Conservation (phyloP, 2,888 invertebrate species). For the Catocala sponsa region DNA sequence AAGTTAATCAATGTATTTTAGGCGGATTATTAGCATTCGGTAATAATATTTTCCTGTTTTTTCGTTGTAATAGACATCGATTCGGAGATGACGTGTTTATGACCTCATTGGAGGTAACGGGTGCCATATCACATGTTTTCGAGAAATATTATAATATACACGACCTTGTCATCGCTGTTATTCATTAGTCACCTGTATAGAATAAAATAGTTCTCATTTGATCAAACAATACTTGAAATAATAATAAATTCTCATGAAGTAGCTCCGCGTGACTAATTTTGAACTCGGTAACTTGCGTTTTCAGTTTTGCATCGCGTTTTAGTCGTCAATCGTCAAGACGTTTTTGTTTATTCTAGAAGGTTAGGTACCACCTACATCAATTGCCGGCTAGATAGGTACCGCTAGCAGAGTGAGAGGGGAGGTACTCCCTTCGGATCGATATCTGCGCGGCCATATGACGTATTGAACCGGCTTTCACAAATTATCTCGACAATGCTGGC, state of each 20-base stretch:
- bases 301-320: no score
- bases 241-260: no score
- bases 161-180: conserved; percentile 25
- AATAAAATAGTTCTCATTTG: conserved; percentile 13
- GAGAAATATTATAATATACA: conserved; percentile 9
- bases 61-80: conserved; percentile 6
- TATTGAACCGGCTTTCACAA: conserved; percentile 2
- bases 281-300: no score
- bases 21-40: neutral
- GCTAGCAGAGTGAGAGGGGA: neutral
- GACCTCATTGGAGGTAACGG: conserved; percentile 64
- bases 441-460: neutral
- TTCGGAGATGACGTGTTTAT: conserved; percentile 57
- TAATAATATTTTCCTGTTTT: conserved; percentile 18
- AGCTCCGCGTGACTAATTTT: no score
- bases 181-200: conserved; percentile 11
- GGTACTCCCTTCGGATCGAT: neutral
- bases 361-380: no score
- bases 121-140: conserved; percentile 21
- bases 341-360: no score
- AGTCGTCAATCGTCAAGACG: no score
- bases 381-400: no score
- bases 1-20: neutral
- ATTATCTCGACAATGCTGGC: conserved; percentile 3
- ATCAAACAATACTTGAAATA: conserved; percentile 1